Conservation (phyloP, 2,797 vertebrate species). For the Orestias chungarensis region DNA sequence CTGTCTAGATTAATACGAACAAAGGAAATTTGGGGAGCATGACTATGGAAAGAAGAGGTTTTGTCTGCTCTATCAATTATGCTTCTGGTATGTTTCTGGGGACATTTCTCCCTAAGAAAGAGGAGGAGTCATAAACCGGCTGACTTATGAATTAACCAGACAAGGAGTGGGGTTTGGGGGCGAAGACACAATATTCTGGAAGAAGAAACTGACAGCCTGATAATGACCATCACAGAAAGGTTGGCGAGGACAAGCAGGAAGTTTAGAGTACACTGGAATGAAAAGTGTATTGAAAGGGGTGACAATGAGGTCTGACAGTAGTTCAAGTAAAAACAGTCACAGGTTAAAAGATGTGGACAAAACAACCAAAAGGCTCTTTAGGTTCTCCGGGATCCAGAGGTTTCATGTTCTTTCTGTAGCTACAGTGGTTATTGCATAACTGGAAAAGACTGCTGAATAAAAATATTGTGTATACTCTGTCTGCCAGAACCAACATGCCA, state of each 20-base stretch:
- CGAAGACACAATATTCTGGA: constrained; percentile 22
- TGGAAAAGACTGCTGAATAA: constrained; percentile 60
- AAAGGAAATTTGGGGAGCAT: constrained; percentile 37
- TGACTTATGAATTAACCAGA: constrained; percentile 71
- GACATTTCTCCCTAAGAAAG: constrained; percentile 47
- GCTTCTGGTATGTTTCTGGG: constrained; percentile 60
- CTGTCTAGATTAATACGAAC: constrained; percentile 59
- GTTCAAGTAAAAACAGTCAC: constrained; percentile 41
- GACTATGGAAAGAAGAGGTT: constrained; percentile 60
- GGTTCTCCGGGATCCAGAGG: constrained; percentile 76
- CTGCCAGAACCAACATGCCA: constrained; percentile 55
- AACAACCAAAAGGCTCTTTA: constrained; percentile 66
- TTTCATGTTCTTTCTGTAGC: constrained; percentile 55
- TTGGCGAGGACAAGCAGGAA: constrained; percentile 9
- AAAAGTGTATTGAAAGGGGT: constrained; percentile 34
- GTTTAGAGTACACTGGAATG: constrained; percentile 8
- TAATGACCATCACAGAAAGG: constrained; percentile 16
- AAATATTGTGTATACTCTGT: constrained; percentile 43
- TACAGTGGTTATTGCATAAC: constrained; percentile 65
- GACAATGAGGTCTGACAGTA: constrained; percentile 27
- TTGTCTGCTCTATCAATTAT: constrained; percentile 74
- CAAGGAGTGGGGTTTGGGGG: constrained; percentile 34
- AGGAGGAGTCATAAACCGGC: constrained; percentile 37
- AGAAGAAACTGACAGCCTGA: constrained; percentile 32
- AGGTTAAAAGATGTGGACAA: constrained; percentile 29